Evolutionary conservation across 2,797 vertebrate species (phyloP).

Genomic region (Limosa lapponica): DNA sequence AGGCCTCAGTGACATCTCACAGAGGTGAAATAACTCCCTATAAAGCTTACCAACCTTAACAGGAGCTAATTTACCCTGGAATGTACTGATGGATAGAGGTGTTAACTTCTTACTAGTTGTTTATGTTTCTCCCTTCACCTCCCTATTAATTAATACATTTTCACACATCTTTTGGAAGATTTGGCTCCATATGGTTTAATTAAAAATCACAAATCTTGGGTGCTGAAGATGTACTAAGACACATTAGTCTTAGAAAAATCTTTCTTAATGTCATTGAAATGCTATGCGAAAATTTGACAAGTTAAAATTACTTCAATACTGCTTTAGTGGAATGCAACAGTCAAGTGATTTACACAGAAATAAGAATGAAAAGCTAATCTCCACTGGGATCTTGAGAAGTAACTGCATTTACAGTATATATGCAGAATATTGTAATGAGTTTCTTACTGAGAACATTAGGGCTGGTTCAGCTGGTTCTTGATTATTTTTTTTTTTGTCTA

Average conservation of each 20-base stretch:
- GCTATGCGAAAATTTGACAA: neutral
- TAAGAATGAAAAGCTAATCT: neutral
- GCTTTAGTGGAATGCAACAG: neutral
- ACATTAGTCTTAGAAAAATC: neutral
- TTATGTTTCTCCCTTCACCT: neutral
- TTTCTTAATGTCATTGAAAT: neutral
- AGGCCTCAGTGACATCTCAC: neutral
- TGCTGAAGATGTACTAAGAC: neutral
- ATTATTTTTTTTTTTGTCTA: neutral
- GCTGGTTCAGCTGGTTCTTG: neutral
- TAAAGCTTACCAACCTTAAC: neutral
- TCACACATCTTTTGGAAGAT: neutral
- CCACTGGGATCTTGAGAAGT: neutral
- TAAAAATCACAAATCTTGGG: neutral
- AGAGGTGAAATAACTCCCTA: neutral
- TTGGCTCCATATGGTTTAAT: neutral
- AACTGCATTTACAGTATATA: neutral
- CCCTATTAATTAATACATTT: neutral
- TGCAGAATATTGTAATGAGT: neutral
- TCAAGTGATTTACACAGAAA: neutral
- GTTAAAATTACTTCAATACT: neutral
- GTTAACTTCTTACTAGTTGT: neutral
- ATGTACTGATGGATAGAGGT: neutral
- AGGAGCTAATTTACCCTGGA: neutral
- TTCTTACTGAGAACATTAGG: neutral